Evolutionary conservation across 2,113 vertebrate genomes (phyloP), one percentile per base, ranked within the genome.

Genomic region (Cacatua alba): DNA sequence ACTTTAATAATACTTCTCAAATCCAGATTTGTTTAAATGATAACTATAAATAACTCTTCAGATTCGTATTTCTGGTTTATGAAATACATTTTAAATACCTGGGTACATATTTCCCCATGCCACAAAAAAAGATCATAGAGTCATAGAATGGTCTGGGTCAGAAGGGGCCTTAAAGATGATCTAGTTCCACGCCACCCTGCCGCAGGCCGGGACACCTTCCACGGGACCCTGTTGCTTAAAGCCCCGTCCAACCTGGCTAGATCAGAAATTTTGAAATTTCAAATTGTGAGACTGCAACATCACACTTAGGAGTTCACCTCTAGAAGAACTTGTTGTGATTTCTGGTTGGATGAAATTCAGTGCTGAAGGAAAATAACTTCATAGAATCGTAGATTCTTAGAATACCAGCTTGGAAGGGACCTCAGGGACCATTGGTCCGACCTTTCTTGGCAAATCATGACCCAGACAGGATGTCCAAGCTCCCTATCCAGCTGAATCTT

Each of bases 51-150:
- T 35, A 18, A 7, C 7, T 39, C 35, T 14, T 82, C 19, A 59
- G 33, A n/a, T 59, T 35, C 23, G 57, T 14, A 24, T 59, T 59
- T 59, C 57, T 35, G 57, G 13, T 59, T 59, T 35, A 35, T n/a
- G 57, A 23, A 59, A 59, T 59, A 59, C 13, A 15, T 59, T 24
- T n/a, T 59, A 35, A 59, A 59, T 59, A n/a, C 57, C 20, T 59
- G 37, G 3, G 5, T 74, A 13, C 2, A 0, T 39, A 14, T 65
- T 86, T 82, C 6, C 48, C 16, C 1, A 1, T 69, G 14, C 9
- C 18, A 37, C 33, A 53, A 29, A 18, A 53, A 20, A 76, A 26
- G 17, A 29, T 60, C 25, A 49, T 41, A 49, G 33, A 59, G 20
- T 59, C 57, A 59, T 59, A 35, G n/a, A 57, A n/a, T 35, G 21